Evolutionary conservation across 2,888 invertebrate species (phyloP), one percentile per base, ranked within the genome.

Genomic region (Aporophyla nigra): DNA sequence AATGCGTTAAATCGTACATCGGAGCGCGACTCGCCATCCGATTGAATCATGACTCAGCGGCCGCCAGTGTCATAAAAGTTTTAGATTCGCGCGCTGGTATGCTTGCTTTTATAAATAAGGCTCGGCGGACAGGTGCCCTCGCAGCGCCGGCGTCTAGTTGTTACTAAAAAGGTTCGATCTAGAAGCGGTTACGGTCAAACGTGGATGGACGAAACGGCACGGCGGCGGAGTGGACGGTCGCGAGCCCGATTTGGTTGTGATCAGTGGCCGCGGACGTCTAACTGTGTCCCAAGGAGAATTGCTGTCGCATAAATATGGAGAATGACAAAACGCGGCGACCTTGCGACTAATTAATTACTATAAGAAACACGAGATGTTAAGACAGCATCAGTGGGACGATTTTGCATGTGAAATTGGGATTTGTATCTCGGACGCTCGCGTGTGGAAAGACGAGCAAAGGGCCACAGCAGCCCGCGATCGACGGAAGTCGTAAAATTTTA

Each of bases 401-500:
- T 74, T 72, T 74, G 74, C 71, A 76, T 79, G 72, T 83, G 78
- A 80, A 74, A 82, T 76, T 83, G 74, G 63, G 68, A 51, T 49
- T 80, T 61, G 49, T 71, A 63, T 76, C 66, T 62, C 74, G 54
- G 71, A 80, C 73, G 77, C 58, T 83, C 76, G 76, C 73, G 78
- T 82, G 74, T 78, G 81, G 66, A 86, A 86, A 84, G 72, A 81
- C 87, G 85, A 83, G 82, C 86, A 78, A 88, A 69, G 76, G 82
- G 82, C 84, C 79, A 62, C 86, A 80, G 70, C 72, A 79, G 71
- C 53, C n/a, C 82, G 82, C 86, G 76, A 69, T 78, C 86, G 87
- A 87, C 90, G 94, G 94, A 94, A 93, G 91, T 93, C 92, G 90
- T 94, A 90, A 93, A 93, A 87, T 87, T 91, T 93, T 90, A 93